Percentiles rank a stretch among this genome's conserved stretches.
Evolutionary conservation across 1,140 invertebrate genomes (phyloP).

Genomic region (Procambarus virginalis): DNA sequence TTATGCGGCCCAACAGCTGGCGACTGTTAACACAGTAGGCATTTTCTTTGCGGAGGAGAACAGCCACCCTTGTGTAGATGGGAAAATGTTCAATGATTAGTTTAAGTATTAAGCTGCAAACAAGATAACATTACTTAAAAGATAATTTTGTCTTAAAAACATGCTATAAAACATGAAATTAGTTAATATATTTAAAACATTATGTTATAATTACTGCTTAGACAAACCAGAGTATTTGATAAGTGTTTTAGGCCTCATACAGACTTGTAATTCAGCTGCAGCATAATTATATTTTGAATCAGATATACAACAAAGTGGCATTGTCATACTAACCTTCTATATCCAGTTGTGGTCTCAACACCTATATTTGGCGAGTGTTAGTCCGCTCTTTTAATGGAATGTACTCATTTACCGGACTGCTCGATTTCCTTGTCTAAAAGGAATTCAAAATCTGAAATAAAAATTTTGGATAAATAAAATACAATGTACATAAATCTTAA

Average conservation of each 20-base stretch:
- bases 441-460: constrained; percentile 56
- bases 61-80: constrained; percentile 20
- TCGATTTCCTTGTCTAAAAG: constrained; percentile 36
- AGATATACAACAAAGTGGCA: not conserved
- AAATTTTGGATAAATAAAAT: too few relatives aligned
- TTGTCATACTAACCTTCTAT: constrained; percentile 42
- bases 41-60: constrained; percentile 37
- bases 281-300: not conserved
- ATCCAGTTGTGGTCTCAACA: constrained; percentile 40
- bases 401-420: constrained; percentile 40
- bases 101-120: too few relatives aligned
- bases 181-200: too few relatives aligned
- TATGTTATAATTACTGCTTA: too few relatives aligned
- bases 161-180: too few relatives aligned
- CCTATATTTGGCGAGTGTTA: not conserved
- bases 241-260: too few relatives aligned
- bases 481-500: too few relatives aligned
- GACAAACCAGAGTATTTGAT: too few relatives aligned
- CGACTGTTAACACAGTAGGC: constrained; percentile 50
- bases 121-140: too few relatives aligned
- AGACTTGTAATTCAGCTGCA: too few relatives aligned
- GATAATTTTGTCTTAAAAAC: too few relatives aligned
- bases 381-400: not conserved
- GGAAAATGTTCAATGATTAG: not conserved
- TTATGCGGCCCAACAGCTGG: constrained; percentile 71